Conservation (phyloP, 2,113 vertebrate genomes). For the Acrocephalus kingi region DNA sequence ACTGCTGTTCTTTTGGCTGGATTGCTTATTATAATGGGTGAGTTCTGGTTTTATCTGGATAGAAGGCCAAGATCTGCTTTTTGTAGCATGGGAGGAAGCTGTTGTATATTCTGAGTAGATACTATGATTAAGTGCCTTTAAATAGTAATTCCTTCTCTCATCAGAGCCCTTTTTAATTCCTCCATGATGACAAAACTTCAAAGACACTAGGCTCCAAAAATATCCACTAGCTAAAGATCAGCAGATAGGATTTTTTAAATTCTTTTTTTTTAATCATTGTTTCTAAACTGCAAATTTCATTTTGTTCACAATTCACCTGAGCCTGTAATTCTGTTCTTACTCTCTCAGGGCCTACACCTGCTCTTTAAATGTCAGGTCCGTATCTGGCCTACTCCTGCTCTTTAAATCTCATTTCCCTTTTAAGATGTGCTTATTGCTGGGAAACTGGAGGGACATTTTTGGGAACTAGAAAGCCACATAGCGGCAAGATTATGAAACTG, state of each 20-base stretch:
- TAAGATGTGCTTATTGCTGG: not conserved
- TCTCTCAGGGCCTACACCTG: not conserved
- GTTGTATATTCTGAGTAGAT: not conserved
- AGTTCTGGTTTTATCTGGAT: not conserved
- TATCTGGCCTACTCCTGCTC: not conserved
- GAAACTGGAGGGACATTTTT: not conserved
- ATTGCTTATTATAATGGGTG: not conserved
- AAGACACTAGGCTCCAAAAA: not conserved
- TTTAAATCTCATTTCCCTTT: not conserved
- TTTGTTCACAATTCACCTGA: not conserved
- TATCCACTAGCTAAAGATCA: not conserved
- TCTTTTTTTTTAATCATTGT: not conserved
- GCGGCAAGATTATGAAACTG: not conserved
- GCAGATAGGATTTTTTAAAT: not conserved
- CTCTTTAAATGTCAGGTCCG: not conserved
- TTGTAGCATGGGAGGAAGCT: not conserved
- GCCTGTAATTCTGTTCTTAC: not conserved
- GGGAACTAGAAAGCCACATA: not conserved
- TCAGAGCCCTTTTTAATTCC: not conserved
- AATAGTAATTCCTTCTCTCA: not conserved
- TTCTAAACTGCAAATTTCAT: not conserved
- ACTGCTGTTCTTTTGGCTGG: not conserved
- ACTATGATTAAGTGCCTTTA: not conserved
- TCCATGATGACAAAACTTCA: not conserved
- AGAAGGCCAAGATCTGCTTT: not conserved